These are phyloP conservation scores for Embiotoca jacksoni DNA, from an alignment of 2,113 vertebrate genomes.

Conservation along the genomic window DNA sequence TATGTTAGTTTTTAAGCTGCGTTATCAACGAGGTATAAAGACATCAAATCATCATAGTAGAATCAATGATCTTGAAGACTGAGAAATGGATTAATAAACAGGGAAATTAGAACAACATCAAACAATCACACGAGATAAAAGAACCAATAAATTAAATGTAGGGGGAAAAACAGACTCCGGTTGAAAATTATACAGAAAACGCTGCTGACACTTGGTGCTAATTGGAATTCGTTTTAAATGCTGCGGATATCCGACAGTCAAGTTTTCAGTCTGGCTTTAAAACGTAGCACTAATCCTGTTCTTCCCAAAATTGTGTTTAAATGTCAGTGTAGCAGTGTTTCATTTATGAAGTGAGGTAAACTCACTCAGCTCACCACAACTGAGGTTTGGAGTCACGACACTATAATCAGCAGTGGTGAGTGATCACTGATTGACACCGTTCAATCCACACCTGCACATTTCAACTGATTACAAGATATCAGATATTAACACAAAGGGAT, in stretches of 20 bases:
- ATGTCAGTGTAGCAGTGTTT: neutral
- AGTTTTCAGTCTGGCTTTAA: neutral
- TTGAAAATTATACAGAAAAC: no score
- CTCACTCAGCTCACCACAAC: constrained; percentile 14
- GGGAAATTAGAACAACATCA: neutral
- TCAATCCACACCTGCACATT: neutral
- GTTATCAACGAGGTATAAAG: no score
- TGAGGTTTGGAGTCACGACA: constrained; percentile 16
- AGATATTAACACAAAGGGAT: neutral
- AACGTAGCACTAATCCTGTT: neutral
- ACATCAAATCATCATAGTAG: no score
- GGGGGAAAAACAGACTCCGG: neutral
- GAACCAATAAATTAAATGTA: neutral
- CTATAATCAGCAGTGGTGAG: neutral
- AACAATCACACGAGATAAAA: neutral
- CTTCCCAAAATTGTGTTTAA: neutral
- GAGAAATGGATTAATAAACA: no score
- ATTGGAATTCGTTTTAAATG: no score
- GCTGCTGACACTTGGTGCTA: no score
- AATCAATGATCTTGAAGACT: no score
- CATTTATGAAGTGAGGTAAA: neutral
- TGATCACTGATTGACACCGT: neutral
- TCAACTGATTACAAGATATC: neutral
- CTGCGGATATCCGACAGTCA: no score
- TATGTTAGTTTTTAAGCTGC: no score